These are phyloP conservation scores for Agrotis segetum DNA, from an alignment of 2,888 invertebrate species.

Conservation along the genomic window DNA sequence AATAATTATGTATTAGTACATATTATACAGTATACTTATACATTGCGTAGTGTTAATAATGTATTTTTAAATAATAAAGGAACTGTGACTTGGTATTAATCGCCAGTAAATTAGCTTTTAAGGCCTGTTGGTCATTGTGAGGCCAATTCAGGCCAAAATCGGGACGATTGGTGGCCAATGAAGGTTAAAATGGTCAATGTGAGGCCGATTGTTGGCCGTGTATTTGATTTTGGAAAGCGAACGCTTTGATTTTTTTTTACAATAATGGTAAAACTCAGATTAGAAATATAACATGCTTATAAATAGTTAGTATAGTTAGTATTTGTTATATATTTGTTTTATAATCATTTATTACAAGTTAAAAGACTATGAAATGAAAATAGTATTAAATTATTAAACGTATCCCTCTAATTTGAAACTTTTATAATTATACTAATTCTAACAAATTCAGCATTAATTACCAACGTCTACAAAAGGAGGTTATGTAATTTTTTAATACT, in stretches of 20 bases:
- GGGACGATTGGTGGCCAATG: neutral
- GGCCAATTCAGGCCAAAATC: neutral
- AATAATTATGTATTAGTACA: constrained; percentile 66
- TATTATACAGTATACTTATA: constrained; percentile 69
- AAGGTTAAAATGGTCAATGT: constrained; percentile 12
- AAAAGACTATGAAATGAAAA: too few relatives aligned
- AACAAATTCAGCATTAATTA: neutral
- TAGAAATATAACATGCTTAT: too few relatives aligned
- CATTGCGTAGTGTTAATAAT: constrained; percentile 71
- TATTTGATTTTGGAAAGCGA: constrained; percentile 39
- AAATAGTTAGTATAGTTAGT: too few relatives aligned
- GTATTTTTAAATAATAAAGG: constrained; percentile 76
- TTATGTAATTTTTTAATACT: too few relatives aligned
- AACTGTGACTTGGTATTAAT: constrained; percentile 63
- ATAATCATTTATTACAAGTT: too few relatives aligned
- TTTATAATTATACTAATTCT: too few relatives aligned
- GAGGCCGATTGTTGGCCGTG: constrained; percentile 23
- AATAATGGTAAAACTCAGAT: too few relatives aligned
- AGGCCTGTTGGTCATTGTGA: constrained; percentile 22
- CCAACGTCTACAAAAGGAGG: neutral
- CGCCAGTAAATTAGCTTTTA: constrained; percentile 57
- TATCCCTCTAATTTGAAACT: too few relatives aligned
- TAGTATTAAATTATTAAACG: too few relatives aligned
- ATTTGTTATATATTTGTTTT: too few relatives aligned
- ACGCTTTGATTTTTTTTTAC: constrained; percentile 27